A percentile compares a stretch with the other conserved stretches of the same genome.
Conservation (phyloP, 2,113 vertebrate genomes). For the Lycocorax pyrrhopterus region DNA sequence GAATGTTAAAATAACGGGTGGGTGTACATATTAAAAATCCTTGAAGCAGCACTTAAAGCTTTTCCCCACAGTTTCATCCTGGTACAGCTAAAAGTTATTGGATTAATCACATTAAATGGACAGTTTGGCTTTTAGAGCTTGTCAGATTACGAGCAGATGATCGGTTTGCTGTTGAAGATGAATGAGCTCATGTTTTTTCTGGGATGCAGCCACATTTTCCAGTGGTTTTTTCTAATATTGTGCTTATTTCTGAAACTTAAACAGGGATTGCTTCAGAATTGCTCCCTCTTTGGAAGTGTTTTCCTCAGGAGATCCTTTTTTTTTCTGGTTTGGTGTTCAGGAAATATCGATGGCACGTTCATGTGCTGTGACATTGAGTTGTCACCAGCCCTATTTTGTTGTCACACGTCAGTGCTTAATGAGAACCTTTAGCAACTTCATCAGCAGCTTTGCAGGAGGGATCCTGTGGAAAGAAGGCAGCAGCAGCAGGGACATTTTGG, state of each 20-base stretch:
- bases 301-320: not conserved
- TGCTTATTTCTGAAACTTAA: not conserved
- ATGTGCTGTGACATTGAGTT: not conserved
- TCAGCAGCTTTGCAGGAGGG: not conserved
- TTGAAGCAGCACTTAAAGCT: not conserved
- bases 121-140: not conserved
- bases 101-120: not conserved
- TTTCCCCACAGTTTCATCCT: not conserved
- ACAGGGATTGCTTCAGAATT: not conserved
- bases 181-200: accelerated
- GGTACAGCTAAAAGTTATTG: not conserved
- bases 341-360: not conserved
- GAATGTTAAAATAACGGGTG: not conserved
- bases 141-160: not conserved
- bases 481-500: not conserved
- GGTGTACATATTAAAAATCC: not conserved
- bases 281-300: not conserved
- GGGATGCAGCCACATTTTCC: not conserved
- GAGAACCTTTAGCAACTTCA: not conserved
- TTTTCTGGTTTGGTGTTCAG: not conserved
- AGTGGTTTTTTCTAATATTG: not conserved
- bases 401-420: not conserved
- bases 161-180: not conserved
- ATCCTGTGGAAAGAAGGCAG: not conserved
- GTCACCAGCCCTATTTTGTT: not conserved